phyloP scores from a whole-genome alignment of 2,888 invertebrate genomes.

The Lypha dubia region DNA sequence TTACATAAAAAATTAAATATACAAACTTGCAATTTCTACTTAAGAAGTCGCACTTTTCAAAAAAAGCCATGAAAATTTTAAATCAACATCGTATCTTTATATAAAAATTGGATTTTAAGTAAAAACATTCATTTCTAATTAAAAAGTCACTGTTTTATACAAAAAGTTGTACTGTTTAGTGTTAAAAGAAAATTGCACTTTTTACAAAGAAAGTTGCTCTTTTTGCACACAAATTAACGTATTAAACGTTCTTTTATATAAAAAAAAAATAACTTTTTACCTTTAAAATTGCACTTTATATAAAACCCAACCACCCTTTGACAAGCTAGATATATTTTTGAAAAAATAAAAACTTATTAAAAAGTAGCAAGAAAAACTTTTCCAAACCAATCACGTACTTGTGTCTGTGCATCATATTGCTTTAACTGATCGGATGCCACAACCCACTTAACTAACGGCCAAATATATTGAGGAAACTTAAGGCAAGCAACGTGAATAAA shows the following conservation, averaged over 20 bases:
- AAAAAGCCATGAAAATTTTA: not conserved
- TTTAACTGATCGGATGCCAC: slow-evolving; percentile 40
- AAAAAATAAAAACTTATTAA: not conserved
- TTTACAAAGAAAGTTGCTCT: too few relatives aligned
- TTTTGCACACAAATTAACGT: too few relatives aligned
- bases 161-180: not conserved
- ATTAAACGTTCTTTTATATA: too few relatives aligned
- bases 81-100: too few relatives aligned
- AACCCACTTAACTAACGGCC: slow-evolving; percentile 70
- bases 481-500: slow-evolving; percentile 43
- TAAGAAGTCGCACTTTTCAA: not conserved
- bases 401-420: slow-evolving; percentile 9
- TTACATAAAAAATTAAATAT: not conserved
- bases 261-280: too few relatives aligned
- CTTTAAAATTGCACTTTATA: too few relatives aligned
- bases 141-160: not conserved
- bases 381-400: not conserved
- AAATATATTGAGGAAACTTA: slow-evolving; percentile 40
- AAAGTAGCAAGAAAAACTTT: not conserved
- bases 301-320: too few relatives aligned
- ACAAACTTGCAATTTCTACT: not conserved
- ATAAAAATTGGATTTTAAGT: too few relatives aligned
- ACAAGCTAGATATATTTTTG: too few relatives aligned
- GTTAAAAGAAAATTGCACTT: too few relatives aligned
- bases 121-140: not conserved